Evolutionary conservation across 2,113 vertebrate species (phyloP).

Genomic region (Larimichthys polyactis): DNA sequence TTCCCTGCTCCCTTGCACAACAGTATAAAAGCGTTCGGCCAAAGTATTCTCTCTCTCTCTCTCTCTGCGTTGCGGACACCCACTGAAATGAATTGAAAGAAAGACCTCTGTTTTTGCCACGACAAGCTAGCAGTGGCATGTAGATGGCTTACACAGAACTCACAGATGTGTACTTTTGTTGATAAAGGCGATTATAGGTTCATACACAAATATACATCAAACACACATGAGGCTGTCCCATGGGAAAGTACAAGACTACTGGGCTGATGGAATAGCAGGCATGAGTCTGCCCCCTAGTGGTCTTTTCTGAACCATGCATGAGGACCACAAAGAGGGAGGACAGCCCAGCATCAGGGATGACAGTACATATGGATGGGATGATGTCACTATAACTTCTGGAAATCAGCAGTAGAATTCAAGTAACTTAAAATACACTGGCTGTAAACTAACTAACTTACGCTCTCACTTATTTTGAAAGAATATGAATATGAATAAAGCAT

Average conservation of each 20-base stretch:
- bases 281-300: slow-evolving; percentile 60
- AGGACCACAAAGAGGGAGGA: background rate
- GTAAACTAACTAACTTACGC: background rate
- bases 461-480: background rate
- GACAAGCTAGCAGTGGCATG: too few species aligned
- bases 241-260: background rate
- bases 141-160: too few species aligned
- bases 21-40: too few species aligned
- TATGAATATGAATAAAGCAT: background rate
- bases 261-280: slow-evolving; percentile 1
- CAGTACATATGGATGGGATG: background rate
- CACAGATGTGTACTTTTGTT: background rate
- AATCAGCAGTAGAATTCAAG: background rate
- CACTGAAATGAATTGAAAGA: too few species aligned
- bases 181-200: background rate
- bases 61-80: too few species aligned
- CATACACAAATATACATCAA: background rate
- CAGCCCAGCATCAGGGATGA: background rate
- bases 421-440: background rate
- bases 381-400: background rate
- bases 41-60: too few species aligned
- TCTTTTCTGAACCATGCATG: background rate
- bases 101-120: too few species aligned
- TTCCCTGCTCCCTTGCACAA: too few species aligned
- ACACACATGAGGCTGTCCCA: background rate